phyloP scores from a whole-genome alignment of 2,113 vertebrate species.

The Catagonus wagneri region DNA sequence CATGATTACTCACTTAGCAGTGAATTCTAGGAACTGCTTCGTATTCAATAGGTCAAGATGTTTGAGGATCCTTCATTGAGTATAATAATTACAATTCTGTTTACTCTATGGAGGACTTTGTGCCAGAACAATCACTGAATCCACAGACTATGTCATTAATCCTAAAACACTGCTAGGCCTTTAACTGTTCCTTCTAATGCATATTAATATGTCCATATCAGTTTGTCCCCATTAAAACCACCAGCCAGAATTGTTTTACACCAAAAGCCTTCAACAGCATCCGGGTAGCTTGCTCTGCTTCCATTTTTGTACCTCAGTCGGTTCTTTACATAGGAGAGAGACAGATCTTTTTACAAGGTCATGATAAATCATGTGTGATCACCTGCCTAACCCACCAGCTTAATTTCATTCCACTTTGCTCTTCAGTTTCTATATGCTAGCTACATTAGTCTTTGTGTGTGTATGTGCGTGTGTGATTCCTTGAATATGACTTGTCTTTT shows the following conservation, averaged over 20 bases:
- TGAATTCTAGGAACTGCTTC: slow-evolving; percentile 22
- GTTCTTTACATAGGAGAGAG: background rate
- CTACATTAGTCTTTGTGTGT: background rate
- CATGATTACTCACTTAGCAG: slow-evolving; percentile 26
- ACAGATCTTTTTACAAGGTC: background rate
- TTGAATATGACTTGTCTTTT: background rate
- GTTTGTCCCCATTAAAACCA: background rate
- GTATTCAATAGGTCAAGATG: background rate
- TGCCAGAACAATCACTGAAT: background rate
- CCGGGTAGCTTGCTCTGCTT: background rate
- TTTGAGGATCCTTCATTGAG: slow-evolving; percentile 7
- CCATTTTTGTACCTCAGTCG: background rate
- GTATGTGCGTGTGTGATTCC: background rate
- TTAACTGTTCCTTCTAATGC: background rate
- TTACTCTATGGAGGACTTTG: background rate
- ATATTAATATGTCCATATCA: background rate
- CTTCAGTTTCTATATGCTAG: background rate
- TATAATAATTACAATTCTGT: slow-evolving; percentile 34
- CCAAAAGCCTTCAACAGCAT: background rate
- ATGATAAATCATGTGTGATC: background rate
- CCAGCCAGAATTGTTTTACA: background rate
- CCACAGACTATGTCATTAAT: background rate
- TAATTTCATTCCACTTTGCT: background rate
- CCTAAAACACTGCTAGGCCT: background rate
- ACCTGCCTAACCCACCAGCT: background rate